Percentiles rank a stretch among this genome's conserved stretches.
These are phyloP conservation scores for Ctenomys sociabilis DNA, from an alignment of 2,113 vertebrate genomes.

Conservation along the genomic window DNA sequence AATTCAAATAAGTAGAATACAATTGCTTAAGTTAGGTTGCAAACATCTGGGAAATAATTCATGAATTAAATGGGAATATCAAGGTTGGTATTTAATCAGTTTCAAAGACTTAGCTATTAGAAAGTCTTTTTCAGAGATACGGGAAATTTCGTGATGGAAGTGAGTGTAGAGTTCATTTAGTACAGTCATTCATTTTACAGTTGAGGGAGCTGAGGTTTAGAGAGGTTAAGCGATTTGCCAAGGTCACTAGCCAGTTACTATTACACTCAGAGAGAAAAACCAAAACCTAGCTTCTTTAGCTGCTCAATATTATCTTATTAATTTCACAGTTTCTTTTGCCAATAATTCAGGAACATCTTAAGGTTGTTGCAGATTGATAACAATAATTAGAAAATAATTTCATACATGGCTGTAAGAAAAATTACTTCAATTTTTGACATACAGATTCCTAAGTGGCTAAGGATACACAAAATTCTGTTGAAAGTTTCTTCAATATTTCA, in stretches of 20 bases:
- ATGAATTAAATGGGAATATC: background rate
- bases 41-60: background rate
- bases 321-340: background rate
- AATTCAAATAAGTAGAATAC: background rate
- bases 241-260: background rate
- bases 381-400: background rate
- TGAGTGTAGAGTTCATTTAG: background rate
- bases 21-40: background rate
- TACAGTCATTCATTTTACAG: slow-evolving; percentile 9
- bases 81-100: background rate
- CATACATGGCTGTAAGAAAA: background rate
- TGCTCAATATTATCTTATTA: background rate
- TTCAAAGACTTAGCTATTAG: background rate
- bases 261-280: background rate
- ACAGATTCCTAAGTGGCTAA: background rate
- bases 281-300: background rate
- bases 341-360: background rate
- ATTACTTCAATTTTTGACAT: background rate
- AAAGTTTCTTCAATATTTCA: background rate
- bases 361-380: background rate
- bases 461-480: background rate
- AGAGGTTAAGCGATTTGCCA: slow-evolving; percentile 29
- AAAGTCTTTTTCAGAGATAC: background rate
- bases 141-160: background rate
- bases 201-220: background rate